Conservation (phyloP, 2,888 invertebrate species). For the Athrips mouffetella region DNA sequence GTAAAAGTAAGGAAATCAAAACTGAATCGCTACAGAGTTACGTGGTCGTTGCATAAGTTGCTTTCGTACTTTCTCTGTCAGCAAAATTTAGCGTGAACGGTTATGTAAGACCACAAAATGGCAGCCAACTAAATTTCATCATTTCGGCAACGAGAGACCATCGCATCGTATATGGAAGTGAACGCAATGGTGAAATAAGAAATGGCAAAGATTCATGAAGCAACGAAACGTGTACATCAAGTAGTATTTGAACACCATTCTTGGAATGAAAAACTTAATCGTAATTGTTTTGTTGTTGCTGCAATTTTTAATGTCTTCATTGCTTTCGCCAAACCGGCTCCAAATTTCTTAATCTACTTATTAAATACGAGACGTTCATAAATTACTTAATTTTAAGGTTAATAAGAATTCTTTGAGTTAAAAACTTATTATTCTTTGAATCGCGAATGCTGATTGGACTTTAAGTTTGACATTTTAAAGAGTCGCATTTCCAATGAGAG, state of each 20-base stretch:
- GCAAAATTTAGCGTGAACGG: slow-evolving; percentile 74
- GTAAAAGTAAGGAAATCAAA: slow-evolving; percentile 77
- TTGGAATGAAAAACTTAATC: slow-evolving; percentile 3
- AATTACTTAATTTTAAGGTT: background rate
- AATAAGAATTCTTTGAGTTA: background rate
- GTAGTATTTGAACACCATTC: slow-evolving; percentile 12
- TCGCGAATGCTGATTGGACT: background rate
- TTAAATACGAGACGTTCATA: background rate
- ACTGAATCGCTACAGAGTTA: slow-evolving; percentile 68
- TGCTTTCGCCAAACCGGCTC: background rate
- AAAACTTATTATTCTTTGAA: background rate
- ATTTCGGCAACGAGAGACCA: slow-evolving; percentile 65
- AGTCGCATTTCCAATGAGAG: slow-evolving; percentile 11
- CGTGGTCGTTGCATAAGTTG: slow-evolving; percentile 69
- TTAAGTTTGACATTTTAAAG: slow-evolving; percentile 2
- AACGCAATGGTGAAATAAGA: slow-evolving; percentile 55
- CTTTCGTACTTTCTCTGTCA: slow-evolving; percentile 78
- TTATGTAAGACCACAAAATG: slow-evolving; percentile 67
- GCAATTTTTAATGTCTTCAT: background rate
- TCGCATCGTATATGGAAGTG: slow-evolving; percentile 60
- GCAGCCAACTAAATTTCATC: slow-evolving; percentile 75
- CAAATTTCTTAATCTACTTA: background rate
- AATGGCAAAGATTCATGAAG: slow-evolving; percentile 32
- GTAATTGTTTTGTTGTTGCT: background rate
- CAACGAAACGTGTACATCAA: slow-evolving; percentile 8